A percentile compares a stretch with the other conserved stretches of the same genome.
Evolutionary conservation across 2,888 invertebrate species (phyloP).

Genomic region (Tipula unca): DNA sequence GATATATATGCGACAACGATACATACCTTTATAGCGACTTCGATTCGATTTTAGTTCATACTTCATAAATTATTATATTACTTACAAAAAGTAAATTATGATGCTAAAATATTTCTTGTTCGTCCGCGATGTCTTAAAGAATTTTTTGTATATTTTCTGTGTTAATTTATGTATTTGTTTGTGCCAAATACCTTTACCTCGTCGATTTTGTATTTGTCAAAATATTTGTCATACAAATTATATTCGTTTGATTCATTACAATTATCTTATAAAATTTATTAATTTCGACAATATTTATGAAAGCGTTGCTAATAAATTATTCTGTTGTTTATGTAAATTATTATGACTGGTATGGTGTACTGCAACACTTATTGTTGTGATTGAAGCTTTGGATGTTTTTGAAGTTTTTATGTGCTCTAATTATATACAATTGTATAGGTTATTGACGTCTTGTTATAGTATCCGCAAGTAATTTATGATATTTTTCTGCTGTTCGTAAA

Average conservation of each 20-base stretch:
- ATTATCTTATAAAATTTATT: background rate
- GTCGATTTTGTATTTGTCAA: background rate
- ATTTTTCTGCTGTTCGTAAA: no score
- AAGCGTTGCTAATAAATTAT: background rate
- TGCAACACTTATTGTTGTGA: no score
- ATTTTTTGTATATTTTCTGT: background rate
- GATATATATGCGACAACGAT: background rate
- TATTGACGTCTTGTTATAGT: no score
- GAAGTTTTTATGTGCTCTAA: no score
- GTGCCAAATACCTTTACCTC: background rate
- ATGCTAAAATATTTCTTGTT: background rate
- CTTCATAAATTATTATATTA: background rate
- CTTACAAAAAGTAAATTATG: background rate
- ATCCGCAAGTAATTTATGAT: no score
- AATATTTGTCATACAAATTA: background rate
- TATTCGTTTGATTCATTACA: background rate
- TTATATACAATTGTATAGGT: no score
- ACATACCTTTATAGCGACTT: background rate
- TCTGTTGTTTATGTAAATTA: background rate
- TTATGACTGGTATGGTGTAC: no score
- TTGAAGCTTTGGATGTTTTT: no score
- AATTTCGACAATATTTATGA: background rate
- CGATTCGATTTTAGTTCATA: background rate
- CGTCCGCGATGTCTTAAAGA: background rate
- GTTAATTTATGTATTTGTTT: background rate